Percentiles rank a stretch among this genome's conserved stretches.
Evolutionary conservation across 2,797 vertebrate species (phyloP).

Genomic region (Catamblyrhynchus diadema): DNA sequence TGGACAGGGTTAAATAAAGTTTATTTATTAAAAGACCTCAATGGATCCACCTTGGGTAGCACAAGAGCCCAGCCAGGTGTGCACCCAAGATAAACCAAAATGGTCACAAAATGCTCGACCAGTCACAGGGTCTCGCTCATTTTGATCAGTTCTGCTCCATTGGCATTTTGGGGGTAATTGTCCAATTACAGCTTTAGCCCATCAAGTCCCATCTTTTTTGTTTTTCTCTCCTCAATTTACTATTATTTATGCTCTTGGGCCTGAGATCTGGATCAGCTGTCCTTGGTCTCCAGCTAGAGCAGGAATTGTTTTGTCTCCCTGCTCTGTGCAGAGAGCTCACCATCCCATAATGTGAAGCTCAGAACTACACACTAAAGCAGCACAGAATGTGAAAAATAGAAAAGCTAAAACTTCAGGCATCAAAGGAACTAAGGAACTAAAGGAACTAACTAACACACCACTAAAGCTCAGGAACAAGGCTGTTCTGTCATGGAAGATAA

Average conservation of each 20-base stretch:
- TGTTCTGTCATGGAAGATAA: neutral
- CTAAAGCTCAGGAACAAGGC: neutral
- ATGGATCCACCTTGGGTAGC: neutral
- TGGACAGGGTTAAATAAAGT: neutral
- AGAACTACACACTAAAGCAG: neutral
- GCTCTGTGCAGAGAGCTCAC: neutral
- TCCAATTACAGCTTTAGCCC: accelerated
- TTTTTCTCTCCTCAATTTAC: neutral
- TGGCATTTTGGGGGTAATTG: neutral
- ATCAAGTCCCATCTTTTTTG: neutral
- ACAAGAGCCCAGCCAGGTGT: neutral
- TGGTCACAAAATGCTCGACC: accelerated
- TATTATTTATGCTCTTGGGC: neutral
- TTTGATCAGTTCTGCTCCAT: neutral
- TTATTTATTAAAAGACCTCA: neutral
- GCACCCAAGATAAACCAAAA: neutral
- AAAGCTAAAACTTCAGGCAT: neutral
- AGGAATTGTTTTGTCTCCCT: neutral
- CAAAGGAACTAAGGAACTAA: neutral
- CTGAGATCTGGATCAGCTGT: neutral
- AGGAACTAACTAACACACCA: too few species aligned
- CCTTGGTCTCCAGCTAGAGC: neutral
- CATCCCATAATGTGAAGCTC: neutral
- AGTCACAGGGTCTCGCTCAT: accelerated
- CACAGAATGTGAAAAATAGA: neutral